Base-by-base conservation (phyloP, 2,113 vertebrate species). In the Dolichallabes microphthalmus region DNA sequence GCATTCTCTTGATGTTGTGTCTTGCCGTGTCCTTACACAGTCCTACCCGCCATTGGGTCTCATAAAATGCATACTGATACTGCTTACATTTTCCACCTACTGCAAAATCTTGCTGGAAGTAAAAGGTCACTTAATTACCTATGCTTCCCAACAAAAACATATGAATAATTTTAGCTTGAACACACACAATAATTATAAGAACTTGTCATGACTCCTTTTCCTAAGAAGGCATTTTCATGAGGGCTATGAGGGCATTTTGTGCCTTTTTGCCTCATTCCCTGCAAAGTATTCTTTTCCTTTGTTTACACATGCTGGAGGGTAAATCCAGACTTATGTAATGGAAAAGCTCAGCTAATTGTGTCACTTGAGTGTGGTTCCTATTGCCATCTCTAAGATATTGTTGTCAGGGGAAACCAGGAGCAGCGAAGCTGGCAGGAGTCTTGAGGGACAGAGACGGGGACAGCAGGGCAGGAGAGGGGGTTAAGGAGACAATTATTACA, bases 271-370 rank as follows among this genome's bases (percentile, higher is more conserved):
- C 86, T 22, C 87, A 20, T 87, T 32, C n/a, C 75, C 63, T 88
- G 79, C 86, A 86, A 89, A 89, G 45, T 84, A 82, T 77, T 76
- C 80, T 79, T 75, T 17, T 60, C 53, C 87, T 92, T 90, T 92
- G 92, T 93, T 92, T 90, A 90, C 90, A 87, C 90, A 87, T 82
- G 77, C 85, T 90, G 88, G 45, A 88, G 88, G 86, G 88, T 87
- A 86, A 87, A 90, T 91, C 88, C 87, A 88, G 87, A 92, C 91
- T 93, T 80, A 93, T 90, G 91, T 90, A 82, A 94, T 91, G 92
- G 92, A 94, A 93, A 94, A 92, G 89, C 87, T 91, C 64, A 58
- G 85, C 89, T 95, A 95, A 95, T 94, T 95, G 93, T 87, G 89
- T 90, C 90, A 6, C 91, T 89, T 88, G 92, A 92, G 93, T 89